Evolutionary conservation across 2,797 vertebrate genomes (phyloP), one percentile per base, ranked within the genome.

Genomic region (Macrochelys suwanniensis): DNA sequence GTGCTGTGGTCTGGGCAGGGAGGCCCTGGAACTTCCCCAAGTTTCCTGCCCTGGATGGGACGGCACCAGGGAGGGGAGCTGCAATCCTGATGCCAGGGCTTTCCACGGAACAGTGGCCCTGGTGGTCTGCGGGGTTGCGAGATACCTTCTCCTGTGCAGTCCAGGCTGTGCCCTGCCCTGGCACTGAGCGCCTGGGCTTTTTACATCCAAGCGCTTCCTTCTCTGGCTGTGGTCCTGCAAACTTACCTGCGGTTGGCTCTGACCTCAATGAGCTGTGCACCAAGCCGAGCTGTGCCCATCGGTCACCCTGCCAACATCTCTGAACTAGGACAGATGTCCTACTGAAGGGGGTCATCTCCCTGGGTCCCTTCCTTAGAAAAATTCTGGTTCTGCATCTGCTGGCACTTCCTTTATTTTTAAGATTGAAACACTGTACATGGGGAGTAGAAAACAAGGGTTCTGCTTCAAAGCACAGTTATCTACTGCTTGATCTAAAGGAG

Each of bases 391-490:
- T 37, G 16, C 9, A 2, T 68, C 65, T 68, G 65, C 19, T 19
- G 65, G n/a, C 17, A 68, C 17, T 21, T 65, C 28, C 31, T 21
- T 68, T 17, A 33, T 15, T 15, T 61, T 17, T 61, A 15, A 21
- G n/a, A 11, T 37, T 71, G 2, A 5, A 42, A 23, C n/a, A 71
- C 65, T 23, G 65, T 19, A 71, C n/a, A 6, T 25, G 78, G 76
- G 85, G 49, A 87, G 49, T 6, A 33, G 19, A 23, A 12, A 53
- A 59, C 10, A 88, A 57, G 11, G 80, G 33, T 33, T 50, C 68
- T 87, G 42, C 50, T 94, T 95, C 80, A 53, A 84, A 92, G 94
- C 84, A 83, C 12, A 53, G 47, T 47, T 11, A 31, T 90, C 90
- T 93, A 47, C 74, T 77, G 45, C 42, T 47, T 77, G 42, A 8